Conservation (phyloP, 2,888 invertebrate species). For the Pocota personata region DNA sequence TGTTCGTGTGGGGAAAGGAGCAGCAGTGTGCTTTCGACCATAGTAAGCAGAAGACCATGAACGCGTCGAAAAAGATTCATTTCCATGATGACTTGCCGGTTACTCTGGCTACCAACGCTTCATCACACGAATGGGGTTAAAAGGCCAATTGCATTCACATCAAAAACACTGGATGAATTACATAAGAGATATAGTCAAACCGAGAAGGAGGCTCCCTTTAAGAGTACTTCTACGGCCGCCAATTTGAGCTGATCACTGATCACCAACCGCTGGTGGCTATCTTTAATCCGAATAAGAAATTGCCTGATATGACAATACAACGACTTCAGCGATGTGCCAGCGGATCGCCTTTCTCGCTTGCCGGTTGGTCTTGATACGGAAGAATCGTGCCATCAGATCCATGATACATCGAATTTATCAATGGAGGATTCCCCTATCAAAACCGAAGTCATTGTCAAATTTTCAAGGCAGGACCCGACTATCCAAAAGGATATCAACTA, state of each 20-base stretch:
- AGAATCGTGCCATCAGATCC: too few relatives aligned
- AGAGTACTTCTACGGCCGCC: neutral
- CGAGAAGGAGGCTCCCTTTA: neutral
- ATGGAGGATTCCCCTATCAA: too few relatives aligned
- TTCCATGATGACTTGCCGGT: neutral
- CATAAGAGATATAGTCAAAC: neutral
- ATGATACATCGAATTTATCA: too few relatives aligned
- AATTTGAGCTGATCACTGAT: neutral
- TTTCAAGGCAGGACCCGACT: too few relatives aligned
- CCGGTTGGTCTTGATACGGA: neutral
- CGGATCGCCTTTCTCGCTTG: neutral
- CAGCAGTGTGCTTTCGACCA: neutral
- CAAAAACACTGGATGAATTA: neutral
- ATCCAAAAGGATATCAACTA: neutral
- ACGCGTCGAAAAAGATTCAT: too few relatives aligned
- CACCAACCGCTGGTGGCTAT: neutral
- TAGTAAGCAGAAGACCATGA: too few relatives aligned
- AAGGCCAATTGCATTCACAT: constrained; percentile 1
- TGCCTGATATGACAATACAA: neutral
- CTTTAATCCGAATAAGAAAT: neutral
- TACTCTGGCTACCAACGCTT: neutral
- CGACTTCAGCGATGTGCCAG: neutral
- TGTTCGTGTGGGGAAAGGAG: neutral
- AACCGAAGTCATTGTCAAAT: too few relatives aligned
- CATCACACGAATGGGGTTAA: constrained; percentile 27